Base-by-base conservation (phyloP, 2,113 vertebrate species). In the Natator depressus region DNA sequence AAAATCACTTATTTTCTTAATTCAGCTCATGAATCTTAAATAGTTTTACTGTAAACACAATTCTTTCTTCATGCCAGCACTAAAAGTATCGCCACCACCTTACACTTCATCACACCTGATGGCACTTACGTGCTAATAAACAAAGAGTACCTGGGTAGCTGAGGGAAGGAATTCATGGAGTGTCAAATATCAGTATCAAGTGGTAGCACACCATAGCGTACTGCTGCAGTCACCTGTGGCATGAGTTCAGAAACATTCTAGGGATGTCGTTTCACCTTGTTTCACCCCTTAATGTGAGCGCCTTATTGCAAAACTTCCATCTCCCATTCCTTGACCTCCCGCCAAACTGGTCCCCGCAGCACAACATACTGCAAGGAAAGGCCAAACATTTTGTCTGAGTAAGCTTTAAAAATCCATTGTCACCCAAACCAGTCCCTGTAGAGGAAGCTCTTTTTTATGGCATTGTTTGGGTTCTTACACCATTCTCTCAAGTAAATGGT, bases 191-290 rank as follows among this genome's bases (percentile, higher is more conserved):
- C 72, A 62, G 55, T 14, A 57, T 54, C 2, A 62, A 91, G 78
- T 88, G 90, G 87, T 90, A 97, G 83, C 69, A 78, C 55, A 65
- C n/a, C 85, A 89, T 69, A 96, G 91, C 91, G 93, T 87, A 83
- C 72, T 92, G 59, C 55, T 97, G 91, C 89, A 93, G 94, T 92
- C 89, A 96, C 53, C 25, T 27, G 62, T 95, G 96, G 81, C 91
- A 92, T 89, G 89, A 16, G n/a, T 95, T 96, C 90, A 92, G 90
- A 82, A 94, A 24, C 49, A 3, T 88, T 88, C 90, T 35, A 87
- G 19, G 50, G 93, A 93, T 12, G 49, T n/a, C 10, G 29, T 4
- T 89, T 91, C 49, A 94, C 82, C 90, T 85, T 31, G 3, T 59
- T 12, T 55, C 69, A 1, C 10, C 38, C 93, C 11, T 16, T 47